Base-by-base conservation (phyloP, 1,140 invertebrate species). In the Drosophila ambigua region DNA sequence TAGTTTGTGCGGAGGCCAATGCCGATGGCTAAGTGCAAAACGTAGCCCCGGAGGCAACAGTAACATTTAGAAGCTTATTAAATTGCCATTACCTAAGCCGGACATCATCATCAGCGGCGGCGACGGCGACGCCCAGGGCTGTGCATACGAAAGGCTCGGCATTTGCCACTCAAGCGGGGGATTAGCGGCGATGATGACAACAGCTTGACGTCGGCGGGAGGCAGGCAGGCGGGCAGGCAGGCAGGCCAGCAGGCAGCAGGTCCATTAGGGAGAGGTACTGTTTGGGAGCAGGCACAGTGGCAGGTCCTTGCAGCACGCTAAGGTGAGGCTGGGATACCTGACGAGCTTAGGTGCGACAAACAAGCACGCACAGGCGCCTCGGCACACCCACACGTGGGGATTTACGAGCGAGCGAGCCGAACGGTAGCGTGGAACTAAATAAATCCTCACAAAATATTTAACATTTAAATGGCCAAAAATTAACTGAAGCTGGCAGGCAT, bases 101-200 rank as follows among this genome's bases (percentile, higher is more conserved):
- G 82, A 85, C 81, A 85, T 77, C 78, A 74, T 65, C 73, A 52
- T 23, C 77, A 61, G 63, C 53, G 54, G 45, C 52, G 23, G 39
- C 41, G 44, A 28, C 16, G 41, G 16, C 55, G 50, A 48, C 53
- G 60, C 44, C 48, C 48, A 57, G 66, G 66, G 46, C 61, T 54
- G 49, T 46, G 53, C 35, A 53, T 43, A 44, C 58, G 55, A 53
- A 43, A 44, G 48, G 62, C 57, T 45, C 48, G 69, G 82, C 82
- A 87, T 85, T 85, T 85, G 82, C 82, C 82, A 85, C 82, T 85
- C 82, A 87, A 85, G 84, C 64, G 82, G 68, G 79, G 82, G 82
- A 87, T 85, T 85, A 85, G 82, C 82, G 82, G 82, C 69, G 77
- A 87, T 85, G 82, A 87, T 85, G 82, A 85, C 82, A 85, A 85